Percentiles rank a stretch among this genome's conserved stretches.
Conservation (phyloP, 2,888 invertebrate species). For the Hemithea aestivaria region DNA sequence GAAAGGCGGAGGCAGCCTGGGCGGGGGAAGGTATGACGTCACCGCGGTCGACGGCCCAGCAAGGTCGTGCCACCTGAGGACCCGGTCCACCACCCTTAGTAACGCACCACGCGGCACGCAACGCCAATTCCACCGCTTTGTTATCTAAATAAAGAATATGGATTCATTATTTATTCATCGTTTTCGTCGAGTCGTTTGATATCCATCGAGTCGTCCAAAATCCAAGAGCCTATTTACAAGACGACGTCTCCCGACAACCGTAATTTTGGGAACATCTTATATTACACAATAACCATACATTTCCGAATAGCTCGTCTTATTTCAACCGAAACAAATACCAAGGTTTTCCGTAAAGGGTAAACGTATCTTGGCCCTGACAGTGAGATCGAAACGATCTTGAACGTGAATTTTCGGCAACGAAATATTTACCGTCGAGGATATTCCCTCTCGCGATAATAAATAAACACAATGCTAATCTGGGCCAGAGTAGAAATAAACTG, state of each 20-base stretch:
- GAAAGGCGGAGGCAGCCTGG: conserved; percentile 21
- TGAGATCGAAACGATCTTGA: conserved; percentile 21
- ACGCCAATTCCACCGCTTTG: conserved; percentile 17
- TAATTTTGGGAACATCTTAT: too few species aligned
- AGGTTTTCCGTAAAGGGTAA: conserved; percentile 2
- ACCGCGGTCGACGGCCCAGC: conserved; percentile 48
- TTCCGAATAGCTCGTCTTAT: too few species aligned
- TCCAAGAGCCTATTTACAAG: too few species aligned
- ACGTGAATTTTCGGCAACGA: conserved; percentile 17
- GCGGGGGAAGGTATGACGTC: conserved; percentile 39
- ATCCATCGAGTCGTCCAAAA: background rate
- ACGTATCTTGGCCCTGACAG: conserved; percentile 18
- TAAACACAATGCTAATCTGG: conserved; percentile 19
- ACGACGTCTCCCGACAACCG: too few species aligned
- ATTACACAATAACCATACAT: too few species aligned
- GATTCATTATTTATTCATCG: conserved; percentile 6
- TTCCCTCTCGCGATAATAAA: conserved; percentile 16
- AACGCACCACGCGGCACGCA: conserved; percentile 22
- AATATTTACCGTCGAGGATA: conserved; percentile 18
- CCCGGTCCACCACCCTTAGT: conserved; percentile 2
- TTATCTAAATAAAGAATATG: conserved; percentile 12
- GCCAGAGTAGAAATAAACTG: conserved; percentile 19
- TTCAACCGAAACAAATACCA: background rate
- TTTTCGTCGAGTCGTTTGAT: conserved; percentile 1
- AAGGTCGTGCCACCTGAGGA: conserved; percentile 40